Conservation (phyloP, 1,140 invertebrate species). For the Pseudomyrmex sp. region DNA sequence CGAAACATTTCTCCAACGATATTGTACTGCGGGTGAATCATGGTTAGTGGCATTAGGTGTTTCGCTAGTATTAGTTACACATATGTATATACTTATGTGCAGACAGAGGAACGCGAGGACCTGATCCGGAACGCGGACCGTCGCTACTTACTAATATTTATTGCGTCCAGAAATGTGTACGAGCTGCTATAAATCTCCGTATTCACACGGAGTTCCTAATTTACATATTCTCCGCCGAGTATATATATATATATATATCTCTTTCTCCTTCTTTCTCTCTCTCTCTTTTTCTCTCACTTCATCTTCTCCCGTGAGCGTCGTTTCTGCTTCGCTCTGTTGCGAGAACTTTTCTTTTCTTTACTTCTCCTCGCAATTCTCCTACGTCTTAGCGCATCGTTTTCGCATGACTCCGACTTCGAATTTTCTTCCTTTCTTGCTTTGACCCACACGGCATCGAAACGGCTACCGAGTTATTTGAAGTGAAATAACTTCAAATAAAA, state of each 20-base stretch:
- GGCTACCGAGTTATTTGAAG: conserved; percentile 7
- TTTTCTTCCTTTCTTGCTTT: conserved; percentile 9
- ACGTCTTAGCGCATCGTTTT: not conserved
- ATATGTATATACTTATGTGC: not conserved
- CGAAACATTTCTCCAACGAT: conserved; percentile 24
- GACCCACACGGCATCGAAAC: not conserved
- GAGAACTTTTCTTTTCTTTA: too few species aligned
- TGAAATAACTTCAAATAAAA: not conserved
- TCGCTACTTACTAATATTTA: conserved; percentile 85
- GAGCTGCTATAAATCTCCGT: conserved; percentile 84
- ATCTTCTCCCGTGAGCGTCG: too few species aligned
- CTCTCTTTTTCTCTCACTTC: not conserved
- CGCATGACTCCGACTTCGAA: conserved; percentile 23
- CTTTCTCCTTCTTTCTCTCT: conserved; percentile 40
- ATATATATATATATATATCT: conserved; percentile 19
- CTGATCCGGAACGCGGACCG: conserved; percentile 56
- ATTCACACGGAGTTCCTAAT: conserved; percentile 85
- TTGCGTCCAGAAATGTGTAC: conserved; percentile 84
- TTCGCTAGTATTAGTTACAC: not conserved
- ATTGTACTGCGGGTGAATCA: conserved; percentile 25
- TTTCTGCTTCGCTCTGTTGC: too few species aligned
- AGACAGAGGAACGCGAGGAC: conserved; percentile 20
- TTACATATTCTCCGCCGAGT: conserved; percentile 80
- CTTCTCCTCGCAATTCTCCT: too few species aligned
- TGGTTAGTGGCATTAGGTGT: conserved; percentile 49